Base-by-base conservation (phyloP, 2,888 invertebrate species). In the Thysanoteuthis rhombus region DNA sequence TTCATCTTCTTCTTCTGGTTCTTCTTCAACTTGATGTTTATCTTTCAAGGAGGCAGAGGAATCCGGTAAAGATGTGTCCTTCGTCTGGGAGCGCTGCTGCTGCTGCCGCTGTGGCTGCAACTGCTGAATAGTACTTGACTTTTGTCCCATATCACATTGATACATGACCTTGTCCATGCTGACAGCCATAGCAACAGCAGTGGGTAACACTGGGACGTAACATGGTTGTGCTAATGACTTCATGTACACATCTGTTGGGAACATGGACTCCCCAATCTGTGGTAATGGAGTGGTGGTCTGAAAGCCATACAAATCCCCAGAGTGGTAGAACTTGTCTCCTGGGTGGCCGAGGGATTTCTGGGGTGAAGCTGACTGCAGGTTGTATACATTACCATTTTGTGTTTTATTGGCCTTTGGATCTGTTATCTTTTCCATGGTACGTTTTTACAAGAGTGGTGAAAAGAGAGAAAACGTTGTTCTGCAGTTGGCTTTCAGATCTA, bases 111-210 rank as follows among this genome's bases (percentile, higher is more conserved):
- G n/a, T 28, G 42, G 92, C 40, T 92, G 92, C 40, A 45, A 45
- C n/a, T 92, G 92, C n/a, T 45, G 92, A n/a, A 45, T 40, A 12
- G 45, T 40, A 36, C 42, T 92, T 1, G 92, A 92, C 40, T 45
- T 92, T 32, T 92, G 92, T 42, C 45, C 45, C 16, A 92, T 92
- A 32, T 92, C 45, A n/a, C 45, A 40, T 19, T 40, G 92, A n/a
- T 92, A 92, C 45, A 39, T 45, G 36, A 75, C 75, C 42, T 92
- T 92, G 40, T 92, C 92, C 40, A 45, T 45, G 40, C 45, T 92
- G 42, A 92, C 92, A n/a, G 92, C 92, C 40, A 92, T 45, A 92
- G 92, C 92, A 92, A 92, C 92, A 92, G 92, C 92, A 45, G 92
- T 92, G n/a, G 92, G 92, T 40, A 92, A 39, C 19, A 45, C 42